phyloP scores from a whole-genome alignment of 2,888 invertebrate species.

The Philereme transversata region DNA sequence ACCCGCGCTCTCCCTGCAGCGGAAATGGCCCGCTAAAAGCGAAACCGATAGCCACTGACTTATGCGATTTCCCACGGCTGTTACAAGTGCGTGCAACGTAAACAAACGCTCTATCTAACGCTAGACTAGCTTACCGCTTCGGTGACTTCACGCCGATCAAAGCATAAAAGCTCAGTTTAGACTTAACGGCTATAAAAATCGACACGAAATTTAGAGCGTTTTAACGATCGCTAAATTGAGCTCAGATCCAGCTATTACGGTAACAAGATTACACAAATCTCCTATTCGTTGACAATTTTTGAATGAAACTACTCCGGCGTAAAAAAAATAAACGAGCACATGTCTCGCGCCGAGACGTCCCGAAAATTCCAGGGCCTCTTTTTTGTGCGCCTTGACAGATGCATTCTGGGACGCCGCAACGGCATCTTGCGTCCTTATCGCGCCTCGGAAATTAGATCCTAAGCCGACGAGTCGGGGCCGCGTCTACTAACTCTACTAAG shows the following conservation, averaged over 20 bases:
- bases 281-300: constrained; percentile 79
- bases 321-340: constrained; percentile 79
- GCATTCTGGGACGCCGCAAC: constrained; percentile 80
- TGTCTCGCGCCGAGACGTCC: constrained; percentile 76
- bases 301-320: constrained; percentile 73
- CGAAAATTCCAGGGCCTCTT: constrained; percentile 79
- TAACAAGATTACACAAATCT: constrained; percentile 83
- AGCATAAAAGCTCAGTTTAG: constrained; percentile 41
- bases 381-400: constrained; percentile 80
- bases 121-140: constrained; percentile 25
- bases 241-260: constrained; percentile 66
- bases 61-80: constrained; percentile 50
- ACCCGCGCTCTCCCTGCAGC: constrained; percentile 57
- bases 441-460: constrained; percentile 70
- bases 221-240: constrained; percentile 66
- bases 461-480: constrained; percentile 47
- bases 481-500: constrained; percentile 55
- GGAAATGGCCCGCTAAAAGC: constrained; percentile 72
- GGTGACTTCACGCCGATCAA: constrained; percentile 39
- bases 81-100: constrained; percentile 34
- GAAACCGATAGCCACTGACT: constrained; percentile 63
- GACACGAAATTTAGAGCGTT: constrained; percentile 47
- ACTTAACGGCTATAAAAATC: constrained; percentile 55
- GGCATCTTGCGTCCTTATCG: constrained; percentile 81
- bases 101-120: constrained; percentile 35